Evolutionary conservation across 2,113 vertebrate genomes (phyloP).

Genomic region (Phocoena phocoena): DNA sequence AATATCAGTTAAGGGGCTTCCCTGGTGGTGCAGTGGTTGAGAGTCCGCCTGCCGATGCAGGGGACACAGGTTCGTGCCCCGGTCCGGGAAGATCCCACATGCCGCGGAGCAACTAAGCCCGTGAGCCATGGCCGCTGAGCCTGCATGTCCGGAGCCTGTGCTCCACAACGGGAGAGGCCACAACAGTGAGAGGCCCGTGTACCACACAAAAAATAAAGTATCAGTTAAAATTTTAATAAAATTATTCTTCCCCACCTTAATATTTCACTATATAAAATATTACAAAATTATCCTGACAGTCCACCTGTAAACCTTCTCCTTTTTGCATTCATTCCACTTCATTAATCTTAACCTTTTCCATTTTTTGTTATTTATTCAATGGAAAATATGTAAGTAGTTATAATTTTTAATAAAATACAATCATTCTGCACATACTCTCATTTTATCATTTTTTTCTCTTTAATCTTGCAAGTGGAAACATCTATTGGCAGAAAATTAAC

Average conservation of each 20-base stretch:
- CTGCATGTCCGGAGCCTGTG: too few species aligned
- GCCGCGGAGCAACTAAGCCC: fast-evolving
- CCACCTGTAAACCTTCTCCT: not conserved
- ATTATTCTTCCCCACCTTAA: not conserved
- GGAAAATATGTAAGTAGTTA: not conserved
- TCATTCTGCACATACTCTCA: not conserved
- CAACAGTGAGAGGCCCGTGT: too few species aligned
- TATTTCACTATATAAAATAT: not conserved
- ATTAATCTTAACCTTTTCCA: not conserved
- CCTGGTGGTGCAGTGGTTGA: not conserved
- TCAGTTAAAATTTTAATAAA: not conserved
- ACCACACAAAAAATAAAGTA: too few species aligned
- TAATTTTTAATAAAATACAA: not conserved
- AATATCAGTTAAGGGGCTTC: not conserved
- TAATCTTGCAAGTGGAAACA: not conserved
- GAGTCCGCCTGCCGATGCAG: too few species aligned
- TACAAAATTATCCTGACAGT: not conserved
- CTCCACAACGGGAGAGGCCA: too few species aligned
- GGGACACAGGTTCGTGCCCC: too few species aligned
- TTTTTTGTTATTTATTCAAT: not conserved
- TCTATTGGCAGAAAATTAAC: not conserved
- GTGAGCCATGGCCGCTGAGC: too few species aligned
- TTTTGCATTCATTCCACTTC: not conserved
- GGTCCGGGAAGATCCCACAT: too few species aligned
- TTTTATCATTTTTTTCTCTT: not conserved